Conservation (phyloP, 2,113 vertebrate genomes). For the Psittacara wagleri region DNA sequence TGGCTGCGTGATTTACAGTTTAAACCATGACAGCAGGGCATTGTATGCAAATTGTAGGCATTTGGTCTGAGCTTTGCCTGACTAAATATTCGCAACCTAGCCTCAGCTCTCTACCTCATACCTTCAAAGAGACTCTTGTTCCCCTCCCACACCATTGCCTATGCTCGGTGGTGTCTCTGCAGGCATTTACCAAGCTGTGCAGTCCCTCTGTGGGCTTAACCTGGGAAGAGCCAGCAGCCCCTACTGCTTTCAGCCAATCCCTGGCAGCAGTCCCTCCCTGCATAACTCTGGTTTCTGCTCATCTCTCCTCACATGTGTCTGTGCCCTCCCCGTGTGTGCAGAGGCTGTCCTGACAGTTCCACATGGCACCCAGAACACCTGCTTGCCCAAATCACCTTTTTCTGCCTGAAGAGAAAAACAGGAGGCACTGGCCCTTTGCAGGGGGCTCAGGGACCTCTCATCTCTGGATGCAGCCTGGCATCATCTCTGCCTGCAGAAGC, state of each 20-base stretch:
- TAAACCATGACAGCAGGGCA: neutral
- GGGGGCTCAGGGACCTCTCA: neutral
- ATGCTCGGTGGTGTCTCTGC: accelerated
- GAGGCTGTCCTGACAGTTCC: neutral
- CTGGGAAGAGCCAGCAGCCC: neutral
- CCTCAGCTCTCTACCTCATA: neutral
- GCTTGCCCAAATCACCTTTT: neutral
- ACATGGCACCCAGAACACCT: accelerated
- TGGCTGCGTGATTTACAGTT: too few species aligned
- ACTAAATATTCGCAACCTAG: neutral
- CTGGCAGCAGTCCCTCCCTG: neutral
- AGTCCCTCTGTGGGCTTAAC: neutral
- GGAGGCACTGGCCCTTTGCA: neutral
- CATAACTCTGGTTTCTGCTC: neutral
- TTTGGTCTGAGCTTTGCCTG: neutral
- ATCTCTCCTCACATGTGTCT: neutral
- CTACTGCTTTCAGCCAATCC: neutral
- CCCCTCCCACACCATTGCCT: neutral
- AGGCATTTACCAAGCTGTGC: neutral
- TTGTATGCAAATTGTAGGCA: neutral
- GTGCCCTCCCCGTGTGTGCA: accelerated
- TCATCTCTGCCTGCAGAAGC: neutral
- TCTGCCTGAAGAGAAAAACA: neutral
- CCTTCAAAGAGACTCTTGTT: neutral
- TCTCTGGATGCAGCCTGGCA: neutral